A percentile compares a stretch with the other conserved stretches of the same genome.
These are phyloP conservation scores for Cenopis cana DNA, from an alignment of 2,888 invertebrate genomes.

Conservation along the genomic window DNA sequence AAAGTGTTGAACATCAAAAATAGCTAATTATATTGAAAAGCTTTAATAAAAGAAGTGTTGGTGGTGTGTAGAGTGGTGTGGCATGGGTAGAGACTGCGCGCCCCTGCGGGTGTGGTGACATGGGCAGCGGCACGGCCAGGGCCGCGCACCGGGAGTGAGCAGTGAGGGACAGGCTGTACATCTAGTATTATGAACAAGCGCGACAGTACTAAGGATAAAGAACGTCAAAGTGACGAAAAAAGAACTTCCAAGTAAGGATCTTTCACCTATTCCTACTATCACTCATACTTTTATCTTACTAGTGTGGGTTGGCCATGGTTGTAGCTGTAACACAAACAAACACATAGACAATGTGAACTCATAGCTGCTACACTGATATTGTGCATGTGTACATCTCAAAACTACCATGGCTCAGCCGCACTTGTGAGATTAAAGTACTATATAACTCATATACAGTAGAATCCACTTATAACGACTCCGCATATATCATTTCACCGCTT, in stretches of 20 bases:
- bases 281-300: not conserved
- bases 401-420: no score
- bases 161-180: constrained; percentile 80
- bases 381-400: no score
- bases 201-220: constrained; percentile 81
- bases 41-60: constrained; percentile 62
- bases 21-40: constrained; percentile 52
- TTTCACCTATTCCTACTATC: not conserved
- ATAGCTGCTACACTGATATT: no score
- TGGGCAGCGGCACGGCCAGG: constrained; percentile 76
- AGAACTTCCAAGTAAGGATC: constrained; percentile 79
- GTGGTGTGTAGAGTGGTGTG: constrained; percentile 67
- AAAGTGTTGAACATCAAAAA: constrained; percentile 65
- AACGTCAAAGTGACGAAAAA: constrained; percentile 84
- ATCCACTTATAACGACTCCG: no score
- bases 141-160: constrained; percentile 80
- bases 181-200: constrained; percentile 83
- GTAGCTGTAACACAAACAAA: no score
- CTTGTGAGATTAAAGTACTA: no score
- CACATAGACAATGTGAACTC: no score
- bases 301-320: no score
- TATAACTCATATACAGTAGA: no score
- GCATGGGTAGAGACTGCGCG: constrained; percentile 70
- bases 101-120: constrained; percentile 76
- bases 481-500: no score